Base-by-base conservation (phyloP, 2,888 invertebrate genomes). In the Hoplodrina blanda region DNA sequence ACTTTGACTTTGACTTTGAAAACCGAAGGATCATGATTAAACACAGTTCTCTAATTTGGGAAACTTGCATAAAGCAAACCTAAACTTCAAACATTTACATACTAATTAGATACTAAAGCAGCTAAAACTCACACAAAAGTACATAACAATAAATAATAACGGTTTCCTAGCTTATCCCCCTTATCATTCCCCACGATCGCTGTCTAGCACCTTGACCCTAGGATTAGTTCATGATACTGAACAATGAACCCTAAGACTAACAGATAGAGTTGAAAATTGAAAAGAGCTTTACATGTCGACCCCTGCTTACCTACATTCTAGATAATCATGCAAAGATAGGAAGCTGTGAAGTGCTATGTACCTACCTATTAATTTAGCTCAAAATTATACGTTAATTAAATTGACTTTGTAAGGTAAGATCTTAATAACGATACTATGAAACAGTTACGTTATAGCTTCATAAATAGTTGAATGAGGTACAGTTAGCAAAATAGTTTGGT, bases 371-470 rank as follows among this genome's bases (percentile, higher is more conserved):
- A 15, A 53, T 55, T 57, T 64, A 59, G 37, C 44, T 59, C 54
- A 55, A 75, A 61, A 70, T 76, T 70, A 75, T 52, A 30, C 76
- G 54, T 80, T 78, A 65, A 80, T 80, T 78, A 78, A 76, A 54
- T 53, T 60, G 77, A 69, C 41, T 79, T 79, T 65, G 65, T 65
- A 76, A 49, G 37, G 15, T 52, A 20, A 57, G 70, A 76, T 72
- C 62, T 49, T 57, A 72, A 76, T 61, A 67, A 70, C 15, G 80
- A 79, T 69, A 80, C 19, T 0, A 17, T 44, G n/a, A 19, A 54
- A 80, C 76, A 55, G 76, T 76, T 70, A 80, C 41, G 19, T 62
- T 62, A 62, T 30, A 59, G 64, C 30, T 50, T 65, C 62, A 63
- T 77, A 79, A 79, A 76, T 55, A 53, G 55, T 30, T 13, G 17